phyloP scores from a whole-genome alignment of 1,140 invertebrate genomes.

The Dendrolimus kikuchii region DNA sequence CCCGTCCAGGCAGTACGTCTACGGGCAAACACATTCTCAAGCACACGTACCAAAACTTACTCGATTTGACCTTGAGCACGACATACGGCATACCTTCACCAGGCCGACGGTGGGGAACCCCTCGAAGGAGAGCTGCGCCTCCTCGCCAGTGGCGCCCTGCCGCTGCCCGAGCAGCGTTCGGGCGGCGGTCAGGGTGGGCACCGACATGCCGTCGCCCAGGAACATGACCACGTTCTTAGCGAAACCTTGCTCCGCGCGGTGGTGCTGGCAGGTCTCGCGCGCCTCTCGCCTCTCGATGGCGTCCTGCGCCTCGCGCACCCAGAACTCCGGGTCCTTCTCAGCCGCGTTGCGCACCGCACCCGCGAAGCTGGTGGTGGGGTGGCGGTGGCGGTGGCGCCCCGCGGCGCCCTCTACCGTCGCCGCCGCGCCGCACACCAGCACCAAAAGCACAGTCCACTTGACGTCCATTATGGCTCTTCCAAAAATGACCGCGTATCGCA shows the following conservation, averaged over 20 bases:
- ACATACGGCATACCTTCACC: conserved; percentile 75
- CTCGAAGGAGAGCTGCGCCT: conserved; percentile 78
- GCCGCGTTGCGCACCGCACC: neutral
- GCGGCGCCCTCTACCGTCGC: too few species aligned
- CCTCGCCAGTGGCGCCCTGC: conserved; percentile 72
- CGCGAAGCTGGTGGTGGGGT: too few species aligned
- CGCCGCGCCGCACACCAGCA: too few species aligned
- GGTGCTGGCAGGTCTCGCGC: neutral
- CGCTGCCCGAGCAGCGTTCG: conserved; percentile 77
- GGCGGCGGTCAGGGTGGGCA: conserved; percentile 78
- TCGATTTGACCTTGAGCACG: conserved; percentile 73
- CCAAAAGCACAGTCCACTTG: too few species aligned
- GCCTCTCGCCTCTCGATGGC: neutral
- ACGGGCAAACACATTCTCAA: conserved; percentile 74
- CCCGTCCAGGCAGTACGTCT: conserved; percentile 83
- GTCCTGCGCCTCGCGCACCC: conserved; percentile 15
- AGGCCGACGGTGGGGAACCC: conserved; percentile 79
- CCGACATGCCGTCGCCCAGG: conserved; percentile 82
- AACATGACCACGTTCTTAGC: conserved; percentile 83
- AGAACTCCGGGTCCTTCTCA: conserved; percentile 3
- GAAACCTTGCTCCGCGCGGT: conserved; percentile 14
- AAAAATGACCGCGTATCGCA: too few species aligned
- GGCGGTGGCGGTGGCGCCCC: too few species aligned
- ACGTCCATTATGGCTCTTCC: too few species aligned
- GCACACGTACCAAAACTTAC: conserved; percentile 77